A percentile compares a stretch with the other conserved stretches of the same genome.
phyloP scores from a whole-genome alignment of 2,113 vertebrate species.

The Tetrao urogallus region DNA sequence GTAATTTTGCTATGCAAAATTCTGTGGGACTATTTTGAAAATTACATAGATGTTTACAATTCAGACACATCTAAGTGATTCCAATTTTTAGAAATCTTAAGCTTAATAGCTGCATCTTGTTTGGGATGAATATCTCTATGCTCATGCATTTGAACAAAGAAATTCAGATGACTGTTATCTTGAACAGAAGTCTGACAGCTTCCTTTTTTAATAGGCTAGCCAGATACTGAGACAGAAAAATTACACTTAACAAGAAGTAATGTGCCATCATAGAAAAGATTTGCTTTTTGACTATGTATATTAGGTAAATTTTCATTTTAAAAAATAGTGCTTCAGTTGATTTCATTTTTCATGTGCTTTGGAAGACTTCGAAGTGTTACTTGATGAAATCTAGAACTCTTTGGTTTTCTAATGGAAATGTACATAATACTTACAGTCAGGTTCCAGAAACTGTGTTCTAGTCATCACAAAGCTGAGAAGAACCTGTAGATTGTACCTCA shows the following conservation, averaged over 20 bases:
- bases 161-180: conserved; percentile 79
- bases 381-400: not conserved
- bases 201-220: conserved; percentile 17
- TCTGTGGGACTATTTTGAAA: conserved; percentile 65
- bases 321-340: not conserved
- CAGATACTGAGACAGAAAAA: not conserved
- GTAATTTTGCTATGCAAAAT: conserved; percentile 73
- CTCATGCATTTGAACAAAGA: conserved; percentile 76
- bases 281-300: not conserved
- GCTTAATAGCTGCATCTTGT: conserved; percentile 84
- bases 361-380: not conserved
- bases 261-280: not conserved
- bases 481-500: not conserved
- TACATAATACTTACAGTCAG: not conserved
- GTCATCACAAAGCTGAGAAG: not conserved
- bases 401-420: not conserved
- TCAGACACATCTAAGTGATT: conserved; percentile 64
- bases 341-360: not conserved
- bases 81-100: conserved; percentile 78
- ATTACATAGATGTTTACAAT: conserved; percentile 61
- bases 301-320: not conserved
- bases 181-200: conserved; percentile 76
- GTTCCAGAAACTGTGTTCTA: not conserved
- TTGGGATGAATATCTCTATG: conserved; percentile 79
- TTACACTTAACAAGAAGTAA: not conserved